phyloP scores from a whole-genome alignment of 1,140 invertebrate species.

The Batillaria attramentaria region DNA sequence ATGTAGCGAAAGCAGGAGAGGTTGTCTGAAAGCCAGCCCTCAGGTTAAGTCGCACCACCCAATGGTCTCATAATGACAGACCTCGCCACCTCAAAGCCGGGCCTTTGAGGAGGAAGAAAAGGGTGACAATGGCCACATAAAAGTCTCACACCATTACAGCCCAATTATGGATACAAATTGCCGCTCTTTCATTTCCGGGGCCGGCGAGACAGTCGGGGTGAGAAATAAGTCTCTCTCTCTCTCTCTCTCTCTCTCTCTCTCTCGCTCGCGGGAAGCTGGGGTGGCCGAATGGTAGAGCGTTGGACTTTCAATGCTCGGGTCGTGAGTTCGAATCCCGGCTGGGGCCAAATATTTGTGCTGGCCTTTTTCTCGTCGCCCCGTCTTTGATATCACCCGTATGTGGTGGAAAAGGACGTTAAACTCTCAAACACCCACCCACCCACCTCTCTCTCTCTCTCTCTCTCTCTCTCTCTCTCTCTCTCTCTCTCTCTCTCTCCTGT shows the following conservation, averaged over 20 bases:
- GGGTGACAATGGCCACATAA: conserved; percentile 22
- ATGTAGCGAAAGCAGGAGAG: too few relatives aligned
- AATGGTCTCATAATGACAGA: conserved; percentile 8
- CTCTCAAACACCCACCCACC: neutral
- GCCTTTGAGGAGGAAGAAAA: conserved; percentile 18
- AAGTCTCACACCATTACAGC: conserved; percentile 5
- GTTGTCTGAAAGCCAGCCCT: too few relatives aligned
- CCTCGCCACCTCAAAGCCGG: neutral
- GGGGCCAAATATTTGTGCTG: too few relatives aligned
- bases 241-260: neutral
- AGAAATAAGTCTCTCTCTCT: neutral
- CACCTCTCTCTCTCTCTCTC: neutral
- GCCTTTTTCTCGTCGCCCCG: too few relatives aligned
- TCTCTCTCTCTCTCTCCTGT: neutral
- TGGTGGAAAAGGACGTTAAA: too few relatives aligned
- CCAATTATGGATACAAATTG: conserved; percentile 14
- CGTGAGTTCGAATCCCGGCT: too few relatives aligned
- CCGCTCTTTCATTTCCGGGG: conserved; percentile 10
- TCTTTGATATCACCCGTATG: too few relatives aligned
- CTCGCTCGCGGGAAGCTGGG: too few relatives aligned
- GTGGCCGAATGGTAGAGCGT: too few relatives aligned
- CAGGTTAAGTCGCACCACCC: too few relatives aligned
- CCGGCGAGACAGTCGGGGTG: neutral
- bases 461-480: conserved; percentile 8
- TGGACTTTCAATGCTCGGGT: too few relatives aligned